Evolutionary conservation across 2,888 invertebrate genomes (phyloP), one percentile per base, ranked within the genome.

Genomic region (Eupithecia dodoneata): DNA sequence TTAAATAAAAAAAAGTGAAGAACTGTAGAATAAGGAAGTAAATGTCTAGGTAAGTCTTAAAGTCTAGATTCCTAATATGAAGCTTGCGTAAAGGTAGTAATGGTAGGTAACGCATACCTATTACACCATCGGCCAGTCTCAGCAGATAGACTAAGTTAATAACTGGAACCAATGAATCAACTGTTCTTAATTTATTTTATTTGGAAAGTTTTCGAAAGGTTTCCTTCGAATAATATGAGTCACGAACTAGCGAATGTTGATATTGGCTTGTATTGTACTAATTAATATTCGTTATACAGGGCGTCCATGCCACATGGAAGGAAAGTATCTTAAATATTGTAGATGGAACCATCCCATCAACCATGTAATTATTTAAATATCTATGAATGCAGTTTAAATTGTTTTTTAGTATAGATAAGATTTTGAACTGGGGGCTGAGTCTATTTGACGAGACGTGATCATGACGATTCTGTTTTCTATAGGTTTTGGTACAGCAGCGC

Each of bases 111-210:
- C n/a, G 13, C 67, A 44, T 67, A 42, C 67, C 44, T 41, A 42
- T 67, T 67, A 42, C 67, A 9, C 44, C 42, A 67, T 67, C 66
- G 55, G 55, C 59, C 59, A 59, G 10, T 59, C 59, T 18, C 42
- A 9, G 44, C 67, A 42, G 67, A 42, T 6, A 15, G 5, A 15
- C 15, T 67, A 42, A 13, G 42, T 15, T 67, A 44, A 67, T 44
- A 67, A 44, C 67, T 67, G 9, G 67, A 67, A 44, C 67, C 44
- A 42, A 67, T 67, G 67, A 65, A 41, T 42, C 67, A 67, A 42
- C 15, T 67, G 41, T n/a, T n/a, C 0, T 7, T 42, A 67, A 67
- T 67, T 7, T 41, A 41, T 13, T 65, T 41, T 66, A 30, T 65
- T 30, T 67, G 15, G 67, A 44, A 67, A 67, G 44, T 66, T 42